These are phyloP conservation scores for Zygaena filipendulae DNA, from an alignment of 2,888 invertebrate genomes.

Conservation along the genomic window DNA sequence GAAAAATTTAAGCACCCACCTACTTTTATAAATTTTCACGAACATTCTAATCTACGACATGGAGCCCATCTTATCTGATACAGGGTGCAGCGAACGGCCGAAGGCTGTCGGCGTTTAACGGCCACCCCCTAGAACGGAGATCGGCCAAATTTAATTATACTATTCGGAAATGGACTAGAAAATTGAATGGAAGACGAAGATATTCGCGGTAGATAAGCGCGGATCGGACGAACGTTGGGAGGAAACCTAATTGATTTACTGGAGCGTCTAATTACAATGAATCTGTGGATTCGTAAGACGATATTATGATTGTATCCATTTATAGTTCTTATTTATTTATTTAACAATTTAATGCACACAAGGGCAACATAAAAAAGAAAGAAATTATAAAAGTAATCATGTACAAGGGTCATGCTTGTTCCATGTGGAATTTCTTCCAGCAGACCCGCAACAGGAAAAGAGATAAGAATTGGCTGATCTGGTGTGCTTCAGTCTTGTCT, in stretches of 20 bases:
- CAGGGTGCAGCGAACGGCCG: conserved; percentile 23
- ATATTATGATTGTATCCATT: too few relatives aligned
- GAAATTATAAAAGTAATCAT: too few relatives aligned
- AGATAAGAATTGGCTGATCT: too few relatives aligned
- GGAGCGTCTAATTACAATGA: conserved; percentile 23
- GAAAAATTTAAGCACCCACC: too few relatives aligned
- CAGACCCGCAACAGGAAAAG: too few relatives aligned
- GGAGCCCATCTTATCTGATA: not conserved
- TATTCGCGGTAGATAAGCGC: conserved; percentile 25
- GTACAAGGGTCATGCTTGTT: too few relatives aligned
- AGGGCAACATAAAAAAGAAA: too few relatives aligned
- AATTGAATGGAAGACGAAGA: conserved; percentile 44
- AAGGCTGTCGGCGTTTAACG: conserved; percentile 30
- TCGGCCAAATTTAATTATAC: conserved; percentile 55
- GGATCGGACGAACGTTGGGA: conserved; percentile 22
- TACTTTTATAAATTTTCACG: not conserved
- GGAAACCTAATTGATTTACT: conserved; percentile 37
- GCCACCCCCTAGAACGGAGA: conserved; percentile 30
- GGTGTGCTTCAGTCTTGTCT: too few relatives aligned
- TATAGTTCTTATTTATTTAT: too few relatives aligned
- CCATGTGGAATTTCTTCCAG: too few relatives aligned
- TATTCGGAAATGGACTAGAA: conserved; percentile 56
- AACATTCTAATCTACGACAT: not conserved
- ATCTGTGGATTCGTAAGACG: too few relatives aligned
- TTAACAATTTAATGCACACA: too few relatives aligned